Conservation (phyloP, 1,140 invertebrate species). For the Aphaenogaster floridana region DNA sequence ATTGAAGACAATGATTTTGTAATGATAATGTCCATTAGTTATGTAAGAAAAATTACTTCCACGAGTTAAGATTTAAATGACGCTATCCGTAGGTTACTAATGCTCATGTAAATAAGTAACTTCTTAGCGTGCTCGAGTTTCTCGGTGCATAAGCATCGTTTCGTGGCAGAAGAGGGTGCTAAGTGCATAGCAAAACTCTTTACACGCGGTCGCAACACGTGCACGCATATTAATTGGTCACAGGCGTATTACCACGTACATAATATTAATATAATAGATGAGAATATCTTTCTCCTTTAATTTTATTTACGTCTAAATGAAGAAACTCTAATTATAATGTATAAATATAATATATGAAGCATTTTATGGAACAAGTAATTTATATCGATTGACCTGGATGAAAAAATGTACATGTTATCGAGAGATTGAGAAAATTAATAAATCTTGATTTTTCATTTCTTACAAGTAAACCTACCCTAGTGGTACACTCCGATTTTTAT, state of each 20-base stretch:
- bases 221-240: slow-evolving; percentile 10
- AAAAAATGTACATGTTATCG: not conserved
- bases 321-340: slow-evolving; percentile 1
- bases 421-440: not conserved
- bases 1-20: not conserved
- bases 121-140: slow-evolving; percentile 7
- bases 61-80: not conserved
- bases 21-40: not conserved
- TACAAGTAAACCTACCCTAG: too few relatives aligned
- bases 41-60: not conserved
- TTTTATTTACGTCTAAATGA: not conserved
- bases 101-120: slow-evolving; percentile 1
- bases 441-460: not conserved
- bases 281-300: not conserved
- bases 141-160: not conserved
- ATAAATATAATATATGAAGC: too few relatives aligned
- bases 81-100: not conserved
- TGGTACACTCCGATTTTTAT: too few relatives aligned
- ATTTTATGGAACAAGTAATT: not conserved
- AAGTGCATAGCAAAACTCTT: not conserved
- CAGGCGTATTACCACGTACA: not conserved
- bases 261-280: not conserved
- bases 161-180: not conserved
- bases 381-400: not conserved
- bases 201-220: not conserved